Evolutionary conservation across 1,140 invertebrate genomes (phyloP), one percentile per base, ranked within the genome.

Genomic region (Drosophila dunni): DNA sequence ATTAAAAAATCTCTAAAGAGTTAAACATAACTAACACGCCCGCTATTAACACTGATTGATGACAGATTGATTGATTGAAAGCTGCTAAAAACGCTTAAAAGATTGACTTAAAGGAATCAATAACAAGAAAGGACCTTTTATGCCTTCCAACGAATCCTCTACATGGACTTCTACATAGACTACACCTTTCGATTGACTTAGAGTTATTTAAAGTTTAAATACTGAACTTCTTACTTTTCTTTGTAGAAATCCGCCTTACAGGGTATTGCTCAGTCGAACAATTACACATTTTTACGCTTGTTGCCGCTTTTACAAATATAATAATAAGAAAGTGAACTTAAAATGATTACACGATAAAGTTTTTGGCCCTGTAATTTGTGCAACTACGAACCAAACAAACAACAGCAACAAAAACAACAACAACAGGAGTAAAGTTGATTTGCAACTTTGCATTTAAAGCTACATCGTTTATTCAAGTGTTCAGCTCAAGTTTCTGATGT

Each of bases 241-340:
- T 20, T 20, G 17, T 20, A 2, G 17, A 20, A 20, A 20, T 20
- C 7, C 6, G 4, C 2, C 15, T 5, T 62, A 4, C 48, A 64
- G 62, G 50, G 62, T 34, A 45, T 42, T 50, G 20, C 9, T 10
- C 0, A 20, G 50, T 13, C 40, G 15, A 6, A 6, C 15, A 54
- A 0, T 7, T 0, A 5, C 15, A 50, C 48, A 29, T 29, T 29
- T 51, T 40, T 24, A 10, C 10, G 34, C n/a, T 33, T 66, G 34
- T 15, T 42, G 68, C 13, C 40, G 68, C 48, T 71, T 71, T 82
- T 64, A 63, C 81, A 89, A 89, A 88, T 29, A 29, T 29, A 89
- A 88, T 83, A 89, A 89, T 89, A 88, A 86, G 84, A 81, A 86
- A 88, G 75, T 66, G 82, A 86, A 86, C 82, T 86, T 86, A 86